A percentile compares a stretch with the other conserved stretches of the same genome.
phyloP scores from a whole-genome alignment of 2,888 invertebrate species.

The Biston stratarius region DNA sequence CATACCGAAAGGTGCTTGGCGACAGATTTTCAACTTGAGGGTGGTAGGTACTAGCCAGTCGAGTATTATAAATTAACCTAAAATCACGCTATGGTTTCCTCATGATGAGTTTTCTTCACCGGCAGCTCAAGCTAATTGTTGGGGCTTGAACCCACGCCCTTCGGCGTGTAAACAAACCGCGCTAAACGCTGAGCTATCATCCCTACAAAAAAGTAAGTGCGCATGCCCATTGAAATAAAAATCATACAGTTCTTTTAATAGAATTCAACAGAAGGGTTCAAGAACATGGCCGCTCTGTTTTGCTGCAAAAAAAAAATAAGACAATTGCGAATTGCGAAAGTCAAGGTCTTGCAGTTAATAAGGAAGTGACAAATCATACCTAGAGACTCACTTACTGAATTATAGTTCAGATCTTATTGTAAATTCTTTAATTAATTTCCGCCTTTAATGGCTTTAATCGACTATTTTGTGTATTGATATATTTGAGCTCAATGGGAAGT shows the following conservation, averaged over 20 bases:
- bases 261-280: constrained; percentile 12
- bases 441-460: constrained; percentile 4
- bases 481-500: neutral
- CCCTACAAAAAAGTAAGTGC: neutral
- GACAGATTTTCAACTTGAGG: too few relatives aligned
- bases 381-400: constrained; percentile 14
- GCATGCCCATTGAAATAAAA: neutral
- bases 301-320: constrained; percentile 17
- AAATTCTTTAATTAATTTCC: constrained; percentile 19
- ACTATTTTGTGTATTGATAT: neutral
- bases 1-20: neutral
- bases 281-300: constrained; percentile 4
- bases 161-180: neutral
- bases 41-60: too few relatives aligned
- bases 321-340: constrained; percentile 31
- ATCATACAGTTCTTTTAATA: constrained; percentile 1
- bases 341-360: constrained; percentile 34
- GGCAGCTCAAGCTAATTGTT: neutral
- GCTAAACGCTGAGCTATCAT: neutral
- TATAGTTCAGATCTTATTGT: constrained; percentile 17
- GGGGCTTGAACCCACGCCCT: neutral
- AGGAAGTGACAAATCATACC: constrained; percentile 27
- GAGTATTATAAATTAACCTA: too few relatives aligned
- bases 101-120: too few relatives aligned
- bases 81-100: too few relatives aligned